Base-by-base conservation (phyloP, 2,113 vertebrate genomes). In the Hippoglossus stenolepis region DNA sequence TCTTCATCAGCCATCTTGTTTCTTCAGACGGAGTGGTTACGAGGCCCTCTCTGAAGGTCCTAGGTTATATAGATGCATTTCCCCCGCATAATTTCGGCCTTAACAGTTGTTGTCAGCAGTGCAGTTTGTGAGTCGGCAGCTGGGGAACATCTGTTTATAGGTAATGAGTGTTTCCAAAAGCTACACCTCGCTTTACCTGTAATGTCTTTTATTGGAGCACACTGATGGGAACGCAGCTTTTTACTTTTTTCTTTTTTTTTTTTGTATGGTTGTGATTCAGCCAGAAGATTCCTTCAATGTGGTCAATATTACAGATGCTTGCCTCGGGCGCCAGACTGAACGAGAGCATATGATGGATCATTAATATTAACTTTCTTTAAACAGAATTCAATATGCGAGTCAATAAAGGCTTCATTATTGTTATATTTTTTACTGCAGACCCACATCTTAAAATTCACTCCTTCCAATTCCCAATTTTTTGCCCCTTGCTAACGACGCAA, bases 1-100 rank as follows among this genome's bases (percentile, higher is more conserved):
- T 93, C 92, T 91, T 88, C 87, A 87, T 91, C 89, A 89, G 94
- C 93, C 94, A 94, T 93, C 93, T 94, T 95, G 94, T 94, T 95
- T 93, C 91, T 91, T 73, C 93, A 94, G 93, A 93, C 88, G 80
- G 93, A 94, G 93, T 89, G 85, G 90, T 92, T 93, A 91, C 79
- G 88, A 87, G 91, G 90, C 90, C 84, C 81, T 92, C 87, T 93
- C 85, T 87, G 85, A 90, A 94, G 89, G 91, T 84, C 88, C 89
- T 83, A 75, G 88, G 80, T 93, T 93, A 90, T 91, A 86, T 63
- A 80, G 84, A 84, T 73, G 83, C 89, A 61, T 79, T 91, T 89
- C 73, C 82, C 54, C 65, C 85, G 84, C 64, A 78, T 85, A 85
- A 89, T 91, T 87, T 79, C 75, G 82, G 82, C 90, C 90, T 74